Conservation (phyloP, 2,113 vertebrate species). For the Pionites leucogaster region DNA sequence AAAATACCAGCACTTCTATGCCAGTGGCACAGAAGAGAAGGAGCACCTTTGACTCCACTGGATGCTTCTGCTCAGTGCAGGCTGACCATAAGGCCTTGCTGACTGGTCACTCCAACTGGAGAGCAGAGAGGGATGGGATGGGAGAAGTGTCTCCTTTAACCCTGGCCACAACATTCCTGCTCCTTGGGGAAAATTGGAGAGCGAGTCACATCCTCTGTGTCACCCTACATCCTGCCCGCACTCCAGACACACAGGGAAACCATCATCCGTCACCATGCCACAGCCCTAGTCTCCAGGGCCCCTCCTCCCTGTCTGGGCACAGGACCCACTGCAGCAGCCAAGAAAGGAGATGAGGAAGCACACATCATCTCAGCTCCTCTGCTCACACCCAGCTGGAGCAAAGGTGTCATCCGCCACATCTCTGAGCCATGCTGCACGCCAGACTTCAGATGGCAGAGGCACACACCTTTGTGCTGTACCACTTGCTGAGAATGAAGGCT, state of each 20-base stretch:
- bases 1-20: neutral
- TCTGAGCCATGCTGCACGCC: neutral
- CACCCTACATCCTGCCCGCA: slow-evolving; percentile 61
- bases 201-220: slow-evolving; percentile 65
- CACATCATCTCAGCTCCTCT: neutral
- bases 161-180: neutral
- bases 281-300: neutral
- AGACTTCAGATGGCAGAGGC: neutral
- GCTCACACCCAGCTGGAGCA: neutral
- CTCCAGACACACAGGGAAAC: slow-evolving; percentile 23
- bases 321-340: neutral
- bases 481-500: neutral
- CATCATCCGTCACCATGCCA: neutral
- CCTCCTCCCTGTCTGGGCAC: slow-evolving; percentile 36
- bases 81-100: accelerated
- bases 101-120: neutral
- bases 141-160: slow-evolving; percentile 23
- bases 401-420: neutral
- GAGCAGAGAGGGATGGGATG: neutral
- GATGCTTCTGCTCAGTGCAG: neutral
- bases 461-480: neutral
- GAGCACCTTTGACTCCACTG: neutral
- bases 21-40: neutral
- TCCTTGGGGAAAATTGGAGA: neutral
- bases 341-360: neutral